Evolutionary conservation across 1,140 invertebrate genomes (phyloP), one percentile per base, ranked within the genome.

Genomic region (Trichoplusia ni): DNA sequence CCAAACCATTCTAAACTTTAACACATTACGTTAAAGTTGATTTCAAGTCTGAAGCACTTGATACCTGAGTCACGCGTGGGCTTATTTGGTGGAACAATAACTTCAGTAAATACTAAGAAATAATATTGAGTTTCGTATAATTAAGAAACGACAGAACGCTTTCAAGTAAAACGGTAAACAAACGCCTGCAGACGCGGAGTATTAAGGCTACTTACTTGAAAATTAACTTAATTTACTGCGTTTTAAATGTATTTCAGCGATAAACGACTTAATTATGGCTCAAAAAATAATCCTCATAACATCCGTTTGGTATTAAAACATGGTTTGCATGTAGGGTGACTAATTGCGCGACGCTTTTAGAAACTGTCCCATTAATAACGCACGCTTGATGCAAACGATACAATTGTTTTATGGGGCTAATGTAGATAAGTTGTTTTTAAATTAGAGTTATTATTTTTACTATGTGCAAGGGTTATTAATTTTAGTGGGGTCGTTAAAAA

Each of bases 21-120:
- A 27, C 0, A 23, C 29, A 2, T 0, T 7, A 4, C 3, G 4
- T 25, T 67, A 70, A 21, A 33, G 53, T 69, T 58, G 4, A 40
- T 56, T 67, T 61, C 62, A 1, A 0, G 13, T 60, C 21, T 23
- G 1, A 47, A 14, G 29, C 2, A 5, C 7, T 4, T 60, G 23
- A 29, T 47, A 31, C 31, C 35, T 27, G 33, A 42, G 38, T 44
- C 38, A 73, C 44, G 65, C 71, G 65, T 71, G 69, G 68, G 69
- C 56, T 42, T 74, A 64, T 81, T 80, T 79, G 65, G 66, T 73
- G 76, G 72, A 75, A 79, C 76, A 80, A 81, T 77, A 80, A 66
- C 60, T 76, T 72, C 60, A 35, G 54, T 66, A 78, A 79, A 79
- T 69, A 71, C 27, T 27, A 47, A 56, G 33, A 35, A 64, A 64